Base-by-base conservation (phyloP, 2,888 invertebrate genomes). In the Apotomis capreana region DNA sequence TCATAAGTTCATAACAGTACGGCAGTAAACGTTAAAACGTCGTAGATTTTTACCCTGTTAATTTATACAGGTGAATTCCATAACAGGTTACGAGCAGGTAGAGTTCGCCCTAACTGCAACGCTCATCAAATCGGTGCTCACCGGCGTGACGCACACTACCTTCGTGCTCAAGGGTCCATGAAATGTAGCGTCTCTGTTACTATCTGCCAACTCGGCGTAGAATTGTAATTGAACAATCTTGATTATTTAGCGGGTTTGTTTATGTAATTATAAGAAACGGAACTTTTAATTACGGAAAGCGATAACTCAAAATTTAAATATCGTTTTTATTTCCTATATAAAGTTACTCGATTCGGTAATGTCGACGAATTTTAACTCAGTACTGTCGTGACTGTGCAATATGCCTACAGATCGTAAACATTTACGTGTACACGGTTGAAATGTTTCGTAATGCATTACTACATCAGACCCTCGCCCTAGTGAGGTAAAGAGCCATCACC, bases 141-240 rank as follows among this genome's bases (percentile, higher is more conserved):
- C 83, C 75, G 81, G 78, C 83, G 85, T 82, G 83, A 83, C 84
- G 84, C 81, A 84, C 84, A 67, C 59, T 83, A 80, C 58, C 84
- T 83, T 80, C 83, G 81, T 86, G 87, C 77, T 80, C 88, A 89
- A 88, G 90, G 91, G 87, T 81, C 89, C 89, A 85, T 90, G 86
- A 90, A 91, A 89, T 88, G 84, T 80, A 83, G 75, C 77, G 78
- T 63, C 72, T 68, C 58, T 72, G 68, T 63, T 68, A 68, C 72
- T 68, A 68, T 63, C 58, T 54, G 52, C 68, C 44, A 58, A 68
- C 52, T 68, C 13, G 44, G 15, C 52, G n/a, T 52, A 59, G 15
- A 57, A 57, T 51, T 36, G 57, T 72, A 54, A 68, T 72, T 59
- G 13, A 72, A 68, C 37, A 46, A 68, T 59, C 52, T 63, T 62